These are phyloP conservation scores for Chrosomus eos DNA, from an alignment of 2,797 vertebrate genomes.

Conservation along the genomic window DNA sequence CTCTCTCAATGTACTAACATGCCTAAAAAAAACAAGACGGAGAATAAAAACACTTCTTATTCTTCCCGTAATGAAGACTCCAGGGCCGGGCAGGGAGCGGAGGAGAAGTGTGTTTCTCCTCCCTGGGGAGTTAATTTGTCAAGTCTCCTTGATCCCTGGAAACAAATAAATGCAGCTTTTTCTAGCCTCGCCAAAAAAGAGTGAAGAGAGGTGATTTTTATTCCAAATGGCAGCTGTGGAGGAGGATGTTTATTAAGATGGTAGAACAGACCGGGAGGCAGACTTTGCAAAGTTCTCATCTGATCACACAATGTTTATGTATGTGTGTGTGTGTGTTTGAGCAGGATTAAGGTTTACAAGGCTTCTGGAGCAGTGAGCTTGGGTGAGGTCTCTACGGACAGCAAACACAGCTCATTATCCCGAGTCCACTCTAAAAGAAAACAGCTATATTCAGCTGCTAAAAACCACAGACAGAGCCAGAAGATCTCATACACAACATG, in stretches of 20 bases:
- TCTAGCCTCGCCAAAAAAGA: constrained; percentile 37
- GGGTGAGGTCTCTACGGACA: constrained; percentile 62
- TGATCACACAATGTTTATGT: constrained; percentile 54
- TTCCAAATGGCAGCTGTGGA: constrained; percentile 43
- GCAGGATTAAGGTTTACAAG: constrained; percentile 28
- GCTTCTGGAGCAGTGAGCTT: constrained; percentile 58
- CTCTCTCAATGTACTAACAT: constrained; percentile 77
- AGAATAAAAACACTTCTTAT: constrained; percentile 68
- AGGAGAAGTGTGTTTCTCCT: constrained; percentile 67
- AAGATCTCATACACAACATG: background rate
- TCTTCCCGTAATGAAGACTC: constrained; percentile 82
- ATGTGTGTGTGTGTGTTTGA: constrained; percentile 31
- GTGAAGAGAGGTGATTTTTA: constrained; percentile 55
- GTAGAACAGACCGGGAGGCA: constrained; percentile 56
- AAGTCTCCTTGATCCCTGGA: constrained; percentile 77
- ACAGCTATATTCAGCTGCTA: constrained; percentile 45
- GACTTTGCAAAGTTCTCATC: constrained; percentile 56
- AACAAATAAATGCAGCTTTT: constrained; percentile 70
- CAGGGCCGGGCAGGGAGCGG: constrained; percentile 62
- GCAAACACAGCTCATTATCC: constrained; percentile 69
- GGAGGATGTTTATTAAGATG: constrained; percentile 46
- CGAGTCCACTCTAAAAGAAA: constrained; percentile 56
- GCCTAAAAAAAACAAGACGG: constrained; percentile 61
- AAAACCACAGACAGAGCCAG: constrained; percentile 29
- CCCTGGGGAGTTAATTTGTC: constrained; percentile 76